A percentile compares a stretch with the other conserved stretches of the same genome.
phyloP scores from a whole-genome alignment of 2,888 invertebrate genomes.

The Parasteatoda lunata region DNA sequence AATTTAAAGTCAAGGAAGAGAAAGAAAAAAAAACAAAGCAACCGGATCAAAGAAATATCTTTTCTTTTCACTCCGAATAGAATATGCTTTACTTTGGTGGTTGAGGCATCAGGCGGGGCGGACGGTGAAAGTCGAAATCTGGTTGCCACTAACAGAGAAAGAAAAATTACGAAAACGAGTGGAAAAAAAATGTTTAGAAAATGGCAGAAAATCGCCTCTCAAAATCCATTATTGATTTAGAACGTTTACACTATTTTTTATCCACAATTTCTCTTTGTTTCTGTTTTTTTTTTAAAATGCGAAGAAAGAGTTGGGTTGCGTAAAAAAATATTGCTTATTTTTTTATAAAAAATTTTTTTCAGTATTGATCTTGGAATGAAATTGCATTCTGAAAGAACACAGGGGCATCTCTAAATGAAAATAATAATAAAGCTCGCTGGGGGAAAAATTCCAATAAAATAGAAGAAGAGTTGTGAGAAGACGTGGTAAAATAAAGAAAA shows the following conservation, averaged over 20 bases:
- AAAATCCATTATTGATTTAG: conserved; percentile 57
- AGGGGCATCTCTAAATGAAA: conserved; percentile 34
- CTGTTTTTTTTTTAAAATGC: conserved; percentile 27
- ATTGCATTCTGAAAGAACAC: conserved; percentile 32
- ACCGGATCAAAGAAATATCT: background rate
- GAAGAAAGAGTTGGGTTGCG: conserved; percentile 25
- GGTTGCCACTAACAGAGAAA: background rate
- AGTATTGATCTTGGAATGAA: conserved; percentile 40
- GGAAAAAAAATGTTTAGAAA: conserved; percentile 11
- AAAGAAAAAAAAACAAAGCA: background rate
- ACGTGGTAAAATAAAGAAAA: no score
- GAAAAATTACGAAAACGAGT: conserved; percentile 13
- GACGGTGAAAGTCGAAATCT: background rate
- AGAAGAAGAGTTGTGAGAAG: background rate
- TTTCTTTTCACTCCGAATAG: background rate
- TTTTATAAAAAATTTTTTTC: background rate
- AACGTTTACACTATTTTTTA: conserved; percentile 29
- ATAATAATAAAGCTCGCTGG: conserved; percentile 31
- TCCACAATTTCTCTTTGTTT: conserved; percentile 5
- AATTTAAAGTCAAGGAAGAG: background rate
- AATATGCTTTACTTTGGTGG: background rate
- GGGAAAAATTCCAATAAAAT: conserved; percentile 2
- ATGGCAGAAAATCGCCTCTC: conserved; percentile 48
- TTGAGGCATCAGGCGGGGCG: background rate
- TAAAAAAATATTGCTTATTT: conserved; percentile 10